phyloP scores from a whole-genome alignment of 2,797 vertebrate genomes.

The Scolopax bukidnonensis region DNA sequence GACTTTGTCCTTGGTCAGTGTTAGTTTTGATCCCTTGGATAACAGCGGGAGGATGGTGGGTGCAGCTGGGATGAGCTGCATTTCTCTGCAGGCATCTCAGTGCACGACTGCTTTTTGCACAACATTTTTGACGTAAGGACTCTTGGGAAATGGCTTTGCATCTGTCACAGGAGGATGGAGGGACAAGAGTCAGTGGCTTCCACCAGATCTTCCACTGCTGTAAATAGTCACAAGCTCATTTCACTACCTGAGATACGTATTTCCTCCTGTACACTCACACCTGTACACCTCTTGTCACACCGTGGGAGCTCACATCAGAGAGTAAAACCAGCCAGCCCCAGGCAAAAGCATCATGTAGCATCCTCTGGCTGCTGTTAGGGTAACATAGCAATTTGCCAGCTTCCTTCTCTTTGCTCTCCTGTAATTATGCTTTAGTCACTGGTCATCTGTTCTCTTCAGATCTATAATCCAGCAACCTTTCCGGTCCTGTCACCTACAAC shows the following conservation, averaged over 20 bases:
- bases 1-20: background rate
- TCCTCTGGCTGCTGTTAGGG: background rate
- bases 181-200: background rate
- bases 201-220: background rate
- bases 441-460: constrained; percentile 4
- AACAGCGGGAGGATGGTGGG: background rate
- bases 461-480: constrained; percentile 38
- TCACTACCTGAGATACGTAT: background rate
- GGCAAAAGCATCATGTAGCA: background rate
- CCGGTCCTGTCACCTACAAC: background rate
- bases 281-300: background rate
- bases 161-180: background rate
- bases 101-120: background rate
- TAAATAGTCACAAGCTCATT: background rate
- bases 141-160: background rate
- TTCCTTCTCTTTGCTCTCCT: constrained; percentile 24
- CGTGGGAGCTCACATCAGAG: background rate
- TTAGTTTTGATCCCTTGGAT: background rate
- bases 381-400: constrained; percentile 23
- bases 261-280: background rate
- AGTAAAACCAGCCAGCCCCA: background rate
- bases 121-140: background rate
- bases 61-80: background rate
- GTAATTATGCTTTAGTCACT: constrained; percentile 52
- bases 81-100: background rate